Conservation (phyloP, 2,113 vertebrate genomes). For the Colaptes auratus region DNA sequence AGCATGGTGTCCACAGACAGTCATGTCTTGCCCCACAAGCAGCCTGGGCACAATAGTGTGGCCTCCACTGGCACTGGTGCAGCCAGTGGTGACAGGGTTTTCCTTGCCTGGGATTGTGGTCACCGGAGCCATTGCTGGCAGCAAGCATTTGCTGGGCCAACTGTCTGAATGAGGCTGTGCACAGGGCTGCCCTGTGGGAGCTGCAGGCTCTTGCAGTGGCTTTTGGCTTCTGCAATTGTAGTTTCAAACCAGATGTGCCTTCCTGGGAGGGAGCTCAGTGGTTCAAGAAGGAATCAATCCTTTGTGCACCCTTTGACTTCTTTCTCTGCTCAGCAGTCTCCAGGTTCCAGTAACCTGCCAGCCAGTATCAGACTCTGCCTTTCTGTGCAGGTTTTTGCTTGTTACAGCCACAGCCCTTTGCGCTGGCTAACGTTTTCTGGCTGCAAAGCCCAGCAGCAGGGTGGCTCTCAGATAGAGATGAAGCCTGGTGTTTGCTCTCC, state of each 20-base stretch:
- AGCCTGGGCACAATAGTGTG: not conserved
- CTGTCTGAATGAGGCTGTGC: not conserved
- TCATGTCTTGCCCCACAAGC: accelerated
- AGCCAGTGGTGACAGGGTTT: accelerated
- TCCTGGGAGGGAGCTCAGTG: not conserved
- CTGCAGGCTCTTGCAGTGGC: not conserved
- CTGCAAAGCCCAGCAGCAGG: not conserved
- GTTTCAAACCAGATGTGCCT: not conserved
- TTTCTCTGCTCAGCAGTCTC: not conserved
- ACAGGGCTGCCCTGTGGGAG: not conserved
- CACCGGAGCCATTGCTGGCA: accelerated
- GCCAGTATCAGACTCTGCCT: not conserved
- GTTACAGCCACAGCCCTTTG: not conserved
- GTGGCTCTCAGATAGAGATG: not conserved
- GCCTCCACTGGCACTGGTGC: accelerated
- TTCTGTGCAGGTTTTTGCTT: not conserved
- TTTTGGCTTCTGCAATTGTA: not conserved
- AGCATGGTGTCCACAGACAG: not conserved
- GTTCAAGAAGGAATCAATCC: not conserved
- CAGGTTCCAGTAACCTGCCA: not conserved
- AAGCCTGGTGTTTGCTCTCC: not conserved
- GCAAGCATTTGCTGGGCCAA: not conserved
- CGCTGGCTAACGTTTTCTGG: not conserved
- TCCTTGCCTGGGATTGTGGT: not conserved
- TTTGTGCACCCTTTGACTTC: not conserved